Percentiles rank a stretch among this genome's conserved stretches.
Evolutionary conservation across 2,113 vertebrate species (phyloP).

Genomic region (Callocephalon fimbriatum): DNA sequence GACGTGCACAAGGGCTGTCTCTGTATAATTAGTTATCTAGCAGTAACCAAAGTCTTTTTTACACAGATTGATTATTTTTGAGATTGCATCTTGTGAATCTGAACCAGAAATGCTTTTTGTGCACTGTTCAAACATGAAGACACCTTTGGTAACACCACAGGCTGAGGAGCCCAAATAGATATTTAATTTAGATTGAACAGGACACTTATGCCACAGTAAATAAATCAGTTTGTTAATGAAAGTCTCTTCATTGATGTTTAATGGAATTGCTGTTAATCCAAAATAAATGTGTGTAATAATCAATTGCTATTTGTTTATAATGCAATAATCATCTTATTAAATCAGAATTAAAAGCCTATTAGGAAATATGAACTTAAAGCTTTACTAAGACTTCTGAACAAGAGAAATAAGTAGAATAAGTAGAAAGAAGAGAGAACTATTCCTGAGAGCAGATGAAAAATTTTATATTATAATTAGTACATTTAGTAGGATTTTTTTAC

Average conservation of each 20-base stretch:
- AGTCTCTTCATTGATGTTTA: conserved; percentile 72
- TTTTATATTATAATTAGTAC: background rate
- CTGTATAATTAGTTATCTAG: conserved; percentile 49
- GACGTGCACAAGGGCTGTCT: background rate
- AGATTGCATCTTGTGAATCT: conserved; percentile 64
- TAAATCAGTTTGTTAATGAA: conserved; percentile 79
- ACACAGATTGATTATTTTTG: conserved; percentile 37
- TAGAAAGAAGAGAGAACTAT: background rate
- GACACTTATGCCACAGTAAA: conserved; percentile 71
- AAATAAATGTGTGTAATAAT: conserved; percentile 82
- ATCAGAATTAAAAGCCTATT: conserved; percentile 59
- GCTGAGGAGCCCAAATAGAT: conserved; percentile 69
- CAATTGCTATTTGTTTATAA: conserved; percentile 76
- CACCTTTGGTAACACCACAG: conserved; percentile 71
- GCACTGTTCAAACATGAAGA: conserved; percentile 37
- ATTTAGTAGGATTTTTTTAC: background rate
- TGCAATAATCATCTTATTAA: conserved; percentile 74
- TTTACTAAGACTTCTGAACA: background rate
- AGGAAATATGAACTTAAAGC: conserved; percentile 41
- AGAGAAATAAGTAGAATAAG: background rate
- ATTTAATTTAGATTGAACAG: conserved; percentile 80
- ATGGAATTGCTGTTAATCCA: conserved; percentile 73
- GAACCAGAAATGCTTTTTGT: conserved; percentile 67
- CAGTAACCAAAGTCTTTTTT: conserved; percentile 44
- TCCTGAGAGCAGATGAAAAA: conserved; percentile 25